Evolutionary conservation across 2,888 invertebrate species (phyloP).

Genomic region (Meghimatium bilineatum): DNA sequence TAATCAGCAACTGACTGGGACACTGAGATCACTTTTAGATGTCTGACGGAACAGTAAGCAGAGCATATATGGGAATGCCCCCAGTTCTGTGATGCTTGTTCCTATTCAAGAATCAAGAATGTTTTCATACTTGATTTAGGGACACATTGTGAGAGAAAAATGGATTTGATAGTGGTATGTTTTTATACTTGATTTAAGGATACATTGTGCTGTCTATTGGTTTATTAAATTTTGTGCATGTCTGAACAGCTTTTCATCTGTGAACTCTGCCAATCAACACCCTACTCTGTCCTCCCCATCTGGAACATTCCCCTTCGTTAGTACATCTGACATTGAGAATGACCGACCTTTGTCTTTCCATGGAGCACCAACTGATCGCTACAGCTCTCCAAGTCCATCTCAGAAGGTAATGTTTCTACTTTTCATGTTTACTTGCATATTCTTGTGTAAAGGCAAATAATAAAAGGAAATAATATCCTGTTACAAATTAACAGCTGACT

Average conservation of each 20-base stretch:
- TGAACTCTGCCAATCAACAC: constrained; percentile 36
- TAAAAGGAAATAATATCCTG: neutral
- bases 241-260: constrained; percentile 19
- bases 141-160: too few relatives aligned
- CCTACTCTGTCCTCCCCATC: constrained; percentile 53
- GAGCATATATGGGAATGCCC: too few relatives aligned
- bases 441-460: neutral
- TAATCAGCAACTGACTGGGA: too few relatives aligned
- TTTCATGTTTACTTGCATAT: neutral
- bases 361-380: constrained; percentile 43
- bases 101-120: too few relatives aligned
- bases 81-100: too few relatives aligned
- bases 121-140: too few relatives aligned
- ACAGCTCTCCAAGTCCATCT: constrained; percentile 54
- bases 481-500: neutral
- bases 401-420: constrained; percentile 50
- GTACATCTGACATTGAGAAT: constrained; percentile 54
- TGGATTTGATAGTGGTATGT: too few relatives aligned
- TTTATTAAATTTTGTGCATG: neutral
- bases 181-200: too few relatives aligned
- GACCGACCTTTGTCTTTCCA: constrained; percentile 48
- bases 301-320: constrained; percentile 57
- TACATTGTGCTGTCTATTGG: too few relatives aligned
- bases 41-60: too few relatives aligned
- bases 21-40: too few relatives aligned